Evolutionary conservation across 2,797 vertebrate species (phyloP).

Genomic region (Poeciliopsis turneri): DNA sequence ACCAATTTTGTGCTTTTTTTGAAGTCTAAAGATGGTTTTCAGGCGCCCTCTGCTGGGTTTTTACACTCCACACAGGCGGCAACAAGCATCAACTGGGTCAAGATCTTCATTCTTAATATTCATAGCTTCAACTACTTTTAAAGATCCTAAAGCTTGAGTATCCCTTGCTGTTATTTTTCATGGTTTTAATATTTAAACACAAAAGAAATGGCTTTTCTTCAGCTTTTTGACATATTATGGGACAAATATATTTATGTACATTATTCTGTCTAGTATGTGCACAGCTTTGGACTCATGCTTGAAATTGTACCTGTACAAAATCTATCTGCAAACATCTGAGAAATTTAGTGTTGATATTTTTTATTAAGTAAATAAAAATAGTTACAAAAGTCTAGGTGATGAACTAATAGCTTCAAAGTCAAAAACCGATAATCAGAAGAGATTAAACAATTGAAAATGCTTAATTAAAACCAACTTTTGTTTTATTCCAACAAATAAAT

Average conservation of each 20-base stretch:
- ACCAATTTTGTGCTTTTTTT: background rate
- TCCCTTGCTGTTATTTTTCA: background rate
- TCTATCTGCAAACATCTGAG: background rate
- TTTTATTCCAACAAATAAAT: background rate
- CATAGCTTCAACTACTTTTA: background rate
- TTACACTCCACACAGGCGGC: accelerated
- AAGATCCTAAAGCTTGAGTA: background rate
- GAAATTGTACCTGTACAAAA: background rate
- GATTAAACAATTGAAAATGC: background rate
- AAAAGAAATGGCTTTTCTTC: background rate
- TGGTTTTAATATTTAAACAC: background rate
- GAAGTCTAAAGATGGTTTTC: constrained; percentile 10
- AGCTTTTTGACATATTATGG: background rate
- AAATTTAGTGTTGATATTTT: background rate
- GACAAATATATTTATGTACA: background rate
- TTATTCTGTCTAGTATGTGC: background rate
- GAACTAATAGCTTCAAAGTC: background rate
- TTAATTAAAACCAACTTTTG: background rate
- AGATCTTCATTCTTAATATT: background rate
- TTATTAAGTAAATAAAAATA: background rate
- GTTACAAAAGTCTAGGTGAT: background rate
- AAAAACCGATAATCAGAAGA: background rate
- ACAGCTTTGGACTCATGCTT: background rate
- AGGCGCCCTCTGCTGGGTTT: constrained; percentile 59
- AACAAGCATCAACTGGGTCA: background rate